Percentiles rank a stretch among this genome's conserved stretches.
Evolutionary conservation across 1,140 invertebrate genomes (phyloP).

Genomic region (Sinonovacula constricta): DNA sequence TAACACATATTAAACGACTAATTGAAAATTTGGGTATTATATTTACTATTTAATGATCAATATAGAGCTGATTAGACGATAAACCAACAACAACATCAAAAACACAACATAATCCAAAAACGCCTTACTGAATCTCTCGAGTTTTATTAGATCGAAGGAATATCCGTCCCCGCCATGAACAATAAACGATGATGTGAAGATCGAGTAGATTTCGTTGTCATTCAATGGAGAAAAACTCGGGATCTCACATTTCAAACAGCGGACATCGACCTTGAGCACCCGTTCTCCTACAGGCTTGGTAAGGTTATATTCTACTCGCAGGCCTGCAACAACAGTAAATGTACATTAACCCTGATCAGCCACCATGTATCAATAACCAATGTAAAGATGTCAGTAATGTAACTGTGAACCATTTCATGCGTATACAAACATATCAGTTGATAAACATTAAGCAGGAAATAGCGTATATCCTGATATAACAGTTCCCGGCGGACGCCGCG

Average conservation of each 20-base stretch:
- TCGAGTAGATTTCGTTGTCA: neutral
- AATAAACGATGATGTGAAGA: slow-evolving; percentile 1
- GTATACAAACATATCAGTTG: no score
- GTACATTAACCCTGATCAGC: no score
- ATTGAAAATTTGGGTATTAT: neutral
- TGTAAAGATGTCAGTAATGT: no score
- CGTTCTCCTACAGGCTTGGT: slow-evolving; percentile 9
- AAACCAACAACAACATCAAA: neutral
- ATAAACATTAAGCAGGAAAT: no score
- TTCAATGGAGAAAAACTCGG: slow-evolving; percentile 13
- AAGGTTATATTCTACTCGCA: slow-evolving; percentile 16
- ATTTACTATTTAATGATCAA: neutral
- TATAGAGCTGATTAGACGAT: neutral
- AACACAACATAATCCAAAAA: neutral
- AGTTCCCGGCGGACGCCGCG: no score
- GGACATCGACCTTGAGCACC: neutral
- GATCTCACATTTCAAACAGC: slow-evolving; percentile 17
- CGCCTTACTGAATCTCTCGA: slow-evolving; percentile 16
- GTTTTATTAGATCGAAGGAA: neutral
- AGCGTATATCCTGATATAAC: no score
- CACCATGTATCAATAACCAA: no score
- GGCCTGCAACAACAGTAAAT: no score
- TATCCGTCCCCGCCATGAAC: slow-evolving; percentile 9
- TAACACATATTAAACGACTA: neutral
- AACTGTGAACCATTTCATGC: no score